These are phyloP conservation scores for Melanocharis versteri DNA, from an alignment of 2,113 vertebrate species.

Conservation along the genomic window DNA sequence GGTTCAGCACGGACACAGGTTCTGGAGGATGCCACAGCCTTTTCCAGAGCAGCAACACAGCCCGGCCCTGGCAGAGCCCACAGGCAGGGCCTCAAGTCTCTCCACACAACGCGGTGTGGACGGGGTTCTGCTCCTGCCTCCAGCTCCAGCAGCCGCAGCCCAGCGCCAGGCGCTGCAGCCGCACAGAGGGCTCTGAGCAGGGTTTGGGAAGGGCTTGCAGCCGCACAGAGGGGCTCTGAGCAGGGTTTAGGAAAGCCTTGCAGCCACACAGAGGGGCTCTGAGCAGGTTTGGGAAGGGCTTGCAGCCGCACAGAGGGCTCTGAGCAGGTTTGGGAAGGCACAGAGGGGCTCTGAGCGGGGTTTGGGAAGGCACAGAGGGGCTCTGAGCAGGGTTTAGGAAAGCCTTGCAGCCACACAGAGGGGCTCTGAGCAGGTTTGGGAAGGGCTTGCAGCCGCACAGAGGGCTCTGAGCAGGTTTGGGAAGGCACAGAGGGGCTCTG, in stretches of 20 bases:
- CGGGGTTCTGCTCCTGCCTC: neutral
- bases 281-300: neutral
- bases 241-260: neutral
- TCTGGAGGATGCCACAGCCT: neutral
- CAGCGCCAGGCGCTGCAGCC: accelerated
- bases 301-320: neutral
- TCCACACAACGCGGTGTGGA: neutral
- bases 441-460: accelerated
- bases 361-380: neutral
- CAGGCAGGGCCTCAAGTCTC: neutral
- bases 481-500: no score
- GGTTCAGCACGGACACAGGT: neutral
- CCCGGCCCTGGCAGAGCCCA: neutral
- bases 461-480: neutral
- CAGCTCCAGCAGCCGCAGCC: neutral
- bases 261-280: neutral
- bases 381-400: neutral
- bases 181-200: neutral
- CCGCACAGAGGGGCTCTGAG: neutral
- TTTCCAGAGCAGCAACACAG: neutral
- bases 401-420: neutral
- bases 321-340: no score
- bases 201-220: neutral
- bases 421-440: neutral
- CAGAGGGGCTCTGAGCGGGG: no score